Evolutionary conservation across 2,888 invertebrate genomes (phyloP), one percentile per base, ranked within the genome.

Genomic region (Schizotus pectinicornis): DNA sequence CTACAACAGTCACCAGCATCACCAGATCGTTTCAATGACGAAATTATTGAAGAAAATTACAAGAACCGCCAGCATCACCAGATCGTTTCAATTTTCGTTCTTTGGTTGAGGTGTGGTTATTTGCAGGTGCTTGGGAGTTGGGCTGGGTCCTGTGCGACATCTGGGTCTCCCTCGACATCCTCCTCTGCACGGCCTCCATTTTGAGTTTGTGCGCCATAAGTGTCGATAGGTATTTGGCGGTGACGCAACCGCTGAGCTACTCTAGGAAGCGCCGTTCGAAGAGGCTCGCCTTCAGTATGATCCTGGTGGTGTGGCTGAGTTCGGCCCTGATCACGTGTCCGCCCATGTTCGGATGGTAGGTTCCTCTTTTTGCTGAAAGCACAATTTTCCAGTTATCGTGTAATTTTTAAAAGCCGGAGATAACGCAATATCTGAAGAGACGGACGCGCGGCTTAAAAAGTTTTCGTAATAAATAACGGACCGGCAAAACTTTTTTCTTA

Each of bases 251-350:
- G 0, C 81, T 98, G 64, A 91, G 92, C 59, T 98, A 98, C 80
- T 94, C 95, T 37, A 87, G 92, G 68, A 86, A 94, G 72, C 84
- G 95, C 70, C 88, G 96, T 54, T 92, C 92, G 1, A 92, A 92
- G 80, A 85, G 92, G 59, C 80, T 94, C 57, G 95, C 94, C 0
- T 85, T 92, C 48, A 82, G 91, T 8, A 93, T 96, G 89, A 94
- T 96, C 63, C 84, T 92, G 43, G 88, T 89, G 41, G 96, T 96
- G 0, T 98, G 97, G 98, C 83, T 92, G 5, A 83, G 92, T 14
- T 94, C 96, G 2, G 88, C 94, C 39, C 84, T 94, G 33, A 96
- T 98, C 60, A 96, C 96, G 9, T 94, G 95, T 68, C 97, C 97
- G 0, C 95, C 96, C 2, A 90, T 98, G 81, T 86, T 96, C 67